Base-by-base conservation (phyloP, 2,113 vertebrate species). In the Acanthochromis polyacanthus region DNA sequence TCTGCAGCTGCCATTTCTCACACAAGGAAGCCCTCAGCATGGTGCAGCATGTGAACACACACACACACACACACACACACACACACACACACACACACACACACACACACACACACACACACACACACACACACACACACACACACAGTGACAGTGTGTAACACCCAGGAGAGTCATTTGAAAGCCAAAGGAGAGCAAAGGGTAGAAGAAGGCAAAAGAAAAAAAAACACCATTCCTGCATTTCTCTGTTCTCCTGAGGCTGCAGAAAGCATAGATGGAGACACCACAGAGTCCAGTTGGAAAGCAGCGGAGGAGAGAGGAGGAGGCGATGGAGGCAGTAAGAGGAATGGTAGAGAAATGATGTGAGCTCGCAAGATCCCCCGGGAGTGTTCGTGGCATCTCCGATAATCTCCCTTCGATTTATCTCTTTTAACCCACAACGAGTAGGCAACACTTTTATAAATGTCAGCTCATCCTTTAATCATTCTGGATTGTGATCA, bases 391-490 rank as follows among this genome's bases (percentile, higher is more conserved):
- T 19, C 19, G 36, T 10, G 25, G 51, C 50, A 63, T 77, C 53
- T 12, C 10, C 2, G 23, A 58, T 62, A 80, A 80, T 61, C 82
- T 58, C 10, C 25, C 32, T 32, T 43, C 2, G 16, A 66, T 72
- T 69, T 30, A 52, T 69, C 45, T 53, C 61, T 50, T 58, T 75
- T 51, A 70, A 78, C 53, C 60, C 28, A 5, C 19, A 51, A 58
- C 63, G 51, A 62, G 16, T 0, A 9, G 40, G 50, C 11, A 19
- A 48, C 16, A 17, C 73, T 20, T 69, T n/a, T 8, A 53, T 23
- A 63, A 48, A 86, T 32, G 70, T 80, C 78, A 38, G 28, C 38
- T 80, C 57, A 46, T 81, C 68, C 53, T 68, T 78, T 74, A 71
- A 77, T 82, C 51, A 38, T 51, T 53, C 40, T 43, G 59, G 25